Conservation (phyloP, 2,797 vertebrate genomes). For the Acanthopagrus latus region DNA sequence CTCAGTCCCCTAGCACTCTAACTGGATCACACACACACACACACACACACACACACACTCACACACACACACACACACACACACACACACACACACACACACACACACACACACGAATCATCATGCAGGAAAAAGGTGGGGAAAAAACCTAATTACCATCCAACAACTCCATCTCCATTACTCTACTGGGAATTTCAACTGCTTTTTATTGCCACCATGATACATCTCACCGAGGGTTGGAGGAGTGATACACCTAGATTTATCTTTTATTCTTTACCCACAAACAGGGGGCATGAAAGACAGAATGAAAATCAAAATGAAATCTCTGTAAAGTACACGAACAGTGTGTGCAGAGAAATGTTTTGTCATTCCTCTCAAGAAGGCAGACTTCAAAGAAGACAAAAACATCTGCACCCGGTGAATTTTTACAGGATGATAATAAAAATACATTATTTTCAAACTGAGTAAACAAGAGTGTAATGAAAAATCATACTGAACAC, state of each 20-base stretch:
- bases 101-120: conserved; percentile 80
- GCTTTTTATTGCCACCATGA: conserved; percentile 84
- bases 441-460: conserved; percentile 20
- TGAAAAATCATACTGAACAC: not conserved
- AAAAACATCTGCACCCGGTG: not conserved
- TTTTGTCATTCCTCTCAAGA: conserved; percentile 6
- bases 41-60: conserved; percentile 38
- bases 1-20: conserved; percentile 88
- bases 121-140: conserved; percentile 84
- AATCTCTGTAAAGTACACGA: not conserved
- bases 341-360: not conserved
- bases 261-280: conserved; percentile 38
- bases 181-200: conserved; percentile 89
- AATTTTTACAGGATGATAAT: not conserved
- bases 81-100: conserved; percentile 79
- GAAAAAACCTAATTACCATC: conserved; percentile 93
- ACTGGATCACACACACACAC: conserved; percentile 88
- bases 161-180: conserved; percentile 91
- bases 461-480: not conserved
- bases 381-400: not conserved
- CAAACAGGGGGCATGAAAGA: conserved; percentile 30
- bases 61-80: conserved; percentile 80
- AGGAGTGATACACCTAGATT: conserved; percentile 53
- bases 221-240: conserved; percentile 48
- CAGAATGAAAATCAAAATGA: conserved; percentile 2